Percentiles rank a stretch among this genome's conserved stretches.
phyloP scores from a whole-genome alignment of 2,797 vertebrate genomes.

The Periparus ater region DNA sequence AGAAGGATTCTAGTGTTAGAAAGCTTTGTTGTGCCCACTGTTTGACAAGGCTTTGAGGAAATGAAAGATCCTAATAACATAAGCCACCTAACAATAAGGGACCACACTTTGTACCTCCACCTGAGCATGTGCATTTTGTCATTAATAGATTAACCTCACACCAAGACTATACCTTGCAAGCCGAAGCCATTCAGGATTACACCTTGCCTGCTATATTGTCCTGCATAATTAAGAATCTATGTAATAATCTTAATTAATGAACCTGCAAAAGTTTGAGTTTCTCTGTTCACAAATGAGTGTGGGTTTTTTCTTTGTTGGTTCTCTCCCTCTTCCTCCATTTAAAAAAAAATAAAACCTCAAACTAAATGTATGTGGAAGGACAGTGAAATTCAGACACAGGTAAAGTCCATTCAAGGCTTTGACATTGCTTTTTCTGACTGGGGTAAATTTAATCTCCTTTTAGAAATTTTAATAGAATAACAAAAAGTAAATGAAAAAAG shows the following conservation, averaged over 20 bases:
- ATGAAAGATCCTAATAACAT: neutral
- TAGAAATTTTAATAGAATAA: neutral
- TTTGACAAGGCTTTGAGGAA: neutral
- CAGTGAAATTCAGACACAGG: neutral
- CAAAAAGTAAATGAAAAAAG: neutral
- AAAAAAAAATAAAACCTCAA: neutral
- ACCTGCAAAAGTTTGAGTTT: neutral
- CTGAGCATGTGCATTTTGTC: neutral
- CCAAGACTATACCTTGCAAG: neutral
- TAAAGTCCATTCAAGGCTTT: neutral
- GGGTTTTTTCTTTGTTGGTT: neutral
- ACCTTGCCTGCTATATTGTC: neutral
- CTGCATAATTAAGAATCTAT: neutral
- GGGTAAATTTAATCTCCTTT: neutral
- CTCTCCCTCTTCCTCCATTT: neutral
- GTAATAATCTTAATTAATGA: neutral
- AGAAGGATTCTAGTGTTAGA: neutral
- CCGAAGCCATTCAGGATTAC: neutral
- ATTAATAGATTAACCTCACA: neutral
- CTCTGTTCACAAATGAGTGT: neutral
- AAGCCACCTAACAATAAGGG: accelerated
- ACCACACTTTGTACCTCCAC: neutral
- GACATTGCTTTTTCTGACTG: neutral
- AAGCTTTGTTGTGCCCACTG: neutral
- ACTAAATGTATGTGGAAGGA: neutral